Base-by-base conservation (phyloP, 2,797 vertebrate genomes). In the Bovichtus variegatus region DNA sequence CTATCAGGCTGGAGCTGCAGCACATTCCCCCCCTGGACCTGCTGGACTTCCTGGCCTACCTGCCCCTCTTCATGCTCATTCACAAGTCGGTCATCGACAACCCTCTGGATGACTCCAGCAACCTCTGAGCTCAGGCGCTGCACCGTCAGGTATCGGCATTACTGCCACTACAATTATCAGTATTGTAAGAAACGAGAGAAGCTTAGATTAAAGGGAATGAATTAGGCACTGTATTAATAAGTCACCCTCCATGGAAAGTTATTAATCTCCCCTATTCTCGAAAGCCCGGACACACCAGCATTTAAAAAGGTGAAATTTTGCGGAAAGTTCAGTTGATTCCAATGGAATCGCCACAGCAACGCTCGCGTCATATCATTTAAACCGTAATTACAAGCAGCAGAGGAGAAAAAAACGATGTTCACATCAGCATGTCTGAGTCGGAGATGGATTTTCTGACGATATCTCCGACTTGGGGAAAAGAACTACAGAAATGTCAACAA, bases 11-110 rank as follows among this genome's bases (percentile, higher is more conserved):
- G 69, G 84, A 89, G 54, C 91, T 94, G 58, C 70, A 59, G 27
- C 86, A 81, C 41, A 49, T 92, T 18, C 86, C 87, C 3, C 90
- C 93, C 0, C 89, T 95, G 11, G 87, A 92, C 82, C 85, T 94
- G 84, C 89, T 91, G 3, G 94, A 94, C 86, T 96, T 96, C 76
- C 89, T 94, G 41, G 94, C 90, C 23, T 90, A 92, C 77, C 83
- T 96, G 68, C 92, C 96, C 0, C 89, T 96, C 29, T 90, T 94
- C 78, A 91, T 96, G 87, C 93, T 94, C 63, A 94, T 95, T 11
- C 90, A 94, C 85, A 94, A 93, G 73, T 93, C 93, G 0, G 91
- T 95, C 53, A 89, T 95, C 77, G 69, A 87, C 71, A 96, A 94
- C 74, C 91, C 82, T 0, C 79, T 96, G 4, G 81, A 92, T 46